A percentile compares a stretch with the other conserved stretches of the same genome.
These are phyloP conservation scores for Artibeus lituratus DNA, from an alignment of 2,797 vertebrate genomes.

Conservation along the genomic window DNA sequence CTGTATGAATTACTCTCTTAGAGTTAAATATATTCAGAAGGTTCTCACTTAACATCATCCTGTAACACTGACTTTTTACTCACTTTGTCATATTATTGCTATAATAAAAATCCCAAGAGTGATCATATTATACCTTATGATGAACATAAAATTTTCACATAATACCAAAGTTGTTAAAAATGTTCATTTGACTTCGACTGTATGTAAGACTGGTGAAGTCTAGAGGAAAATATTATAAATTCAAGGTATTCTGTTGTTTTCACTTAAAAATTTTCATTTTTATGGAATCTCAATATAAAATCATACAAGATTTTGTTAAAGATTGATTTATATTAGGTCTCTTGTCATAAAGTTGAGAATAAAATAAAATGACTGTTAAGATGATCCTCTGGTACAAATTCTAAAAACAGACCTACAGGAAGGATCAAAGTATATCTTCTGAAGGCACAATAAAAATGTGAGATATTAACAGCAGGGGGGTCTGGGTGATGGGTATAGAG, in stretches of 20 bases:
- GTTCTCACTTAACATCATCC: neutral
- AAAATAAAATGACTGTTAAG: neutral
- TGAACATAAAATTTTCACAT: neutral
- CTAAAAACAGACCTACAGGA: neutral
- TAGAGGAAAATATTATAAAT: neutral
- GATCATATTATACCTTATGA: neutral
- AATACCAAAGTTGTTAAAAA: conserved; percentile 28
- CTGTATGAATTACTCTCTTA: neutral
- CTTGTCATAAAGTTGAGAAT: neutral
- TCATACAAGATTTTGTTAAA: neutral
- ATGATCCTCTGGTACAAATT: neutral
- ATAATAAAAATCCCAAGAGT: neutral
- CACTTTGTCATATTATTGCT: neutral
- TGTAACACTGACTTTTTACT: neutral
- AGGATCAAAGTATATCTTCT: neutral
- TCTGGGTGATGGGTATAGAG: neutral
- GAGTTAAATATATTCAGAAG: neutral
- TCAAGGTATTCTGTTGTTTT: neutral
- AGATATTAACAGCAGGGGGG: neutral
- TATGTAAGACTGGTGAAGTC: neutral
- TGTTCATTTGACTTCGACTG: neutral
- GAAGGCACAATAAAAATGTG: neutral
- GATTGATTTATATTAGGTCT: neutral
- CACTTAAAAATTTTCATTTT: neutral
- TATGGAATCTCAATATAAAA: neutral